Evolutionary conservation across 1,140 invertebrate genomes (phyloP), one percentile per base, ranked within the genome.

Genomic region (Drosophila seguyi): DNA sequence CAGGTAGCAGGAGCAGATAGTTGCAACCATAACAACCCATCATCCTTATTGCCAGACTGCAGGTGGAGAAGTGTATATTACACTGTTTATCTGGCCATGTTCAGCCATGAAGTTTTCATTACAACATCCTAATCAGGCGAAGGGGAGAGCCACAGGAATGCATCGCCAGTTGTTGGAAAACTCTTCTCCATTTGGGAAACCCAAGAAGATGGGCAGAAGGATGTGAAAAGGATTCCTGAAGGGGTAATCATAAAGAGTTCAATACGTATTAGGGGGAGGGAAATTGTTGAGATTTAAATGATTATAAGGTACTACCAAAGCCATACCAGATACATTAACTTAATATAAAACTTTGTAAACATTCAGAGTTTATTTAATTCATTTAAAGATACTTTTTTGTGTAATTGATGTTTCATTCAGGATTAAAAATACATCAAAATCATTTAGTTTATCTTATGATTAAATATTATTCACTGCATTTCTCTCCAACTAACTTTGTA

Each of bases 31-130:
- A 55, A 25, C 52, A 55, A 44, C n/a, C 50, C 48, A 50, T 50
- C 48, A 14, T 50, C 71, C 57, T 16, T 55, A 55, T 16, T 60
- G 22, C 50, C 56, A 11, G 34, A 57, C 31, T 34, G 25, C 53
- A 31, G 42, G 34, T 2, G 34, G 20, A 36, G 41, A 47, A 73
- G 47, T 36, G 14, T 8, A 36, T 18, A 41, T 39, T 57, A 38
- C 56, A 65, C 60, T 53, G 36, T 72, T 57, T 65, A 69, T 45
- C 20, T 39, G 45, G 57, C 48, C 48, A 50, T 72, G 44, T 47
- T 34, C 38, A 42, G 41, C 55, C 31, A 42, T 56, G 25, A 34
- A 48, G 58, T 55, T 78, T 56, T 75, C 44, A 68, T 71, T 63
- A 42, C 59, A 34, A 20, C 14, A 63, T 48, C 59, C 74, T 53